These are phyloP conservation scores for Rhagophthalmus giganteus DNA, from an alignment of 2,888 invertebrate species.

Conservation along the genomic window DNA sequence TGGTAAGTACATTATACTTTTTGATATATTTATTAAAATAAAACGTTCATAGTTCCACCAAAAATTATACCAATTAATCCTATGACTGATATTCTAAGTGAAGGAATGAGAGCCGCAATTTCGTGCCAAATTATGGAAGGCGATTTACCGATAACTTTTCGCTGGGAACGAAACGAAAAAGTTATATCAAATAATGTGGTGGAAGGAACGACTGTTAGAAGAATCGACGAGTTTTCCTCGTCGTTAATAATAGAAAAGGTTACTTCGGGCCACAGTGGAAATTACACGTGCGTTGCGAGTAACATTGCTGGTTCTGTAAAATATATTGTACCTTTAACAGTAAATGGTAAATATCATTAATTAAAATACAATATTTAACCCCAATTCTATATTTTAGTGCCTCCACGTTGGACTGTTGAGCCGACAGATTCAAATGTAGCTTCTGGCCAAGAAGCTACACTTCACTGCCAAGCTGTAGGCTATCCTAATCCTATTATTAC, in stretches of 20 bases:
- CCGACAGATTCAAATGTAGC: conserved; percentile 82
- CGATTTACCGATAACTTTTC: conserved; percentile 87
- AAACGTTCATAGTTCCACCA: conserved; percentile 68
- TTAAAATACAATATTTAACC: too few relatives aligned
- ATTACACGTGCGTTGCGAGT: conserved; percentile 89
- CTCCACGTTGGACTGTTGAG: conserved; percentile 87
- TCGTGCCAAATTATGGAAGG: conserved; percentile 91
- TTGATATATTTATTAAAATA: conserved; percentile 1
- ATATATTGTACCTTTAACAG: conserved; percentile 78
- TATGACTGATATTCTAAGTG: conserved; percentile 76
- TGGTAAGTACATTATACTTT: conserved; percentile 54
- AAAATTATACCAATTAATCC: conserved; percentile 83
- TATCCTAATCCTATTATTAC: conserved; percentile 86
- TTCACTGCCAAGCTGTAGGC: conserved; percentile 90
- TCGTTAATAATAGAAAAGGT: conserved; percentile 85
- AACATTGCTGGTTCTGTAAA: conserved; percentile 82
- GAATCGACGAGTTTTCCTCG: conserved; percentile 83
- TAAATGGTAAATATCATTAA: conserved; percentile 75
- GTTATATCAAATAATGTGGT: conserved; percentile 60
- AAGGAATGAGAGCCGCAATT: conserved; percentile 87
- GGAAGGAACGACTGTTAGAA: conserved; percentile 60
- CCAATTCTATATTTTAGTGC: too few relatives aligned
- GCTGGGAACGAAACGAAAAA: conserved; percentile 88
- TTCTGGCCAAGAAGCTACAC: conserved; percentile 78
- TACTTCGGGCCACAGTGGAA: conserved; percentile 82